These are phyloP conservation scores for Steromphala cineraria DNA, from an alignment of 2,888 invertebrate species.

Conservation along the genomic window DNA sequence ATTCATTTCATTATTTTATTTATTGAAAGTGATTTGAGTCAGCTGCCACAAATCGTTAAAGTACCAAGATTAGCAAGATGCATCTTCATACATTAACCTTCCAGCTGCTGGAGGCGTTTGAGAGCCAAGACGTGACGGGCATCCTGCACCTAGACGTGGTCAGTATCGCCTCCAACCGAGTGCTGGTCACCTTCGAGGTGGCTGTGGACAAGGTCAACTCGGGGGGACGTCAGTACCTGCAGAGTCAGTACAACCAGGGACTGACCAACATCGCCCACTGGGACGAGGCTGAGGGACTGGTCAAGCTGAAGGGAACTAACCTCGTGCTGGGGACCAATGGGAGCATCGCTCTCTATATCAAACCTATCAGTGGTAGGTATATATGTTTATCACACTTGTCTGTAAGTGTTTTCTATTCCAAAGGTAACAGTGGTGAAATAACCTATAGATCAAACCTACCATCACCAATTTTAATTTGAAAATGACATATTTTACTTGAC, in stretches of 20 bases:
- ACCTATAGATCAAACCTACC: no score
- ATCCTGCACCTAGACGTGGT: slow-evolving; percentile 27
- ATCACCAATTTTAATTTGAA: no score
- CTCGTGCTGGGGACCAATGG: slow-evolving; percentile 30
- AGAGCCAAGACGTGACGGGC: slow-evolving; percentile 22
- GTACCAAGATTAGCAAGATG: background rate
- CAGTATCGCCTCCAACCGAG: background rate
- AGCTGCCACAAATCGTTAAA: no score
- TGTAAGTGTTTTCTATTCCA: no score
- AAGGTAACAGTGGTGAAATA: no score
- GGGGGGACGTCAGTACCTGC: slow-evolving; percentile 27
- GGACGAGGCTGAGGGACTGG: slow-evolving; percentile 24
- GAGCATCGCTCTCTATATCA: slow-evolving; percentile 23
- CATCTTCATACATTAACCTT: background rate
- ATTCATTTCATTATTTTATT: no score
- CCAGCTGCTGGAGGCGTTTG: slow-evolving; percentile 27
- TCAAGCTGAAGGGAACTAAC: slow-evolving; percentile 26
- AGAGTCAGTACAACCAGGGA: slow-evolving; percentile 29
- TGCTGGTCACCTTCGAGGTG: slow-evolving; percentile 29
- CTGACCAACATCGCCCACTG: slow-evolving; percentile 20
- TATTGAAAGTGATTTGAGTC: no score
- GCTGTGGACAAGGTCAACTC: slow-evolving; percentile 26
- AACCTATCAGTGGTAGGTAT: slow-evolving; percentile 26
- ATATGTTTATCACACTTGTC: no score
- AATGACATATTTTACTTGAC: no score